These are phyloP conservation scores for Hypomecis atomaria DNA, from an alignment of 2,888 invertebrate species.

Conservation along the genomic window DNA sequence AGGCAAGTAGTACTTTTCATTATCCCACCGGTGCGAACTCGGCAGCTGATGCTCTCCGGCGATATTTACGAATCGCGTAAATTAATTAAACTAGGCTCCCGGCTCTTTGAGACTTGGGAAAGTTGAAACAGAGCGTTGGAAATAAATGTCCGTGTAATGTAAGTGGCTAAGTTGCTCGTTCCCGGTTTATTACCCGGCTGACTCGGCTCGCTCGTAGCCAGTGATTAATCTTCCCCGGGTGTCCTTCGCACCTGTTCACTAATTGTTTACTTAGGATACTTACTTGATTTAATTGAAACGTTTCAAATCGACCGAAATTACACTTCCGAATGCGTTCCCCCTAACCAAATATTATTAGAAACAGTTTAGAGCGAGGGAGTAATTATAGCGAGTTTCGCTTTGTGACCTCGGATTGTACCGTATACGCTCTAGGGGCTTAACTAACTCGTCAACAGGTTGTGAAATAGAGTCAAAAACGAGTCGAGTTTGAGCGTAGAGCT, in stretches of 20 bases:
- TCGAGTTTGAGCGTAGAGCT: constrained; percentile 58
- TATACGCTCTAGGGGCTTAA: constrained; percentile 67
- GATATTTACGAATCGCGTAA: constrained; percentile 68
- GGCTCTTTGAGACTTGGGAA: constrained; percentile 69
- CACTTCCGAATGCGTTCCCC: constrained; percentile 35
- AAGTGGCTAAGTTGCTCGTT: constrained; percentile 79
- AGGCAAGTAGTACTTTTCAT: constrained; percentile 87
- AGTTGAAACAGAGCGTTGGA: constrained; percentile 75
- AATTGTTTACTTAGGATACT: constrained; percentile 54
- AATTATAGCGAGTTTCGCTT: constrained; percentile 55
- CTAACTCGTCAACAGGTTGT: constrained; percentile 81
- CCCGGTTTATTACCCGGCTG: constrained; percentile 72
- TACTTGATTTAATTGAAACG: constrained; percentile 50
- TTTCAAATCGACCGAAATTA: constrained; percentile 39
- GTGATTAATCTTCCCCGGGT: constrained; percentile 71
- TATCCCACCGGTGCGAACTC: constrained; percentile 49
- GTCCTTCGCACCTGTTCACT: constrained; percentile 56
- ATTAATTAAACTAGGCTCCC: constrained; percentile 73
- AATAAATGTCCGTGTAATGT: constrained; percentile 81
- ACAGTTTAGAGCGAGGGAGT: constrained; percentile 38
- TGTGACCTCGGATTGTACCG: constrained; percentile 59
- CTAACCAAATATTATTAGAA: constrained; percentile 43
- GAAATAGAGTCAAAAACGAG: constrained; percentile 75
- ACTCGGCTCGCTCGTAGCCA: constrained; percentile 60
- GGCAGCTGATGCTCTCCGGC: constrained; percentile 52